Evolutionary conservation across 2,113 vertebrate genomes (phyloP).

Genomic region (Pimephales promelas): DNA sequence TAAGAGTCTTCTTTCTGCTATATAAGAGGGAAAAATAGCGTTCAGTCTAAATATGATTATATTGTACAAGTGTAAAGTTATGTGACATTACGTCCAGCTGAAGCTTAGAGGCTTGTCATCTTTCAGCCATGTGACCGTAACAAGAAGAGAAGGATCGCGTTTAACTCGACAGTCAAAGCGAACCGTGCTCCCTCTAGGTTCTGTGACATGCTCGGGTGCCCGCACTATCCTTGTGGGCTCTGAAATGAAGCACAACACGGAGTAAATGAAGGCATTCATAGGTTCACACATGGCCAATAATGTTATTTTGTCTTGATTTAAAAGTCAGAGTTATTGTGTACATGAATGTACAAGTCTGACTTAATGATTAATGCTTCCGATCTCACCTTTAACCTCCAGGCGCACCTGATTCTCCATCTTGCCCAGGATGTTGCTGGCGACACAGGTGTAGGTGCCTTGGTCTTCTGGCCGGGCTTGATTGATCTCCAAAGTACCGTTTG

Average conservation of each 20-base stretch:
- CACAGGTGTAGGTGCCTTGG: slow-evolving; percentile 94
- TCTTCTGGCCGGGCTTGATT: slow-evolving; percentile 84
- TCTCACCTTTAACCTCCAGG: slow-evolving; percentile 96
- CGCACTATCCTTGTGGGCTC: slow-evolving; percentile 88
- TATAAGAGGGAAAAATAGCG: background rate
- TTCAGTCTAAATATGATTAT: background rate
- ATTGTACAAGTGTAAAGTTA: background rate
- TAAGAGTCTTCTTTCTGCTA: background rate
- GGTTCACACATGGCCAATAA: background rate
- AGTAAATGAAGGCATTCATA: background rate
- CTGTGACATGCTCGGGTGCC: slow-evolving; percentile 81
- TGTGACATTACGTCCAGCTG: slow-evolving; percentile 78
- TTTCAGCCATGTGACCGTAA: slow-evolving; percentile 86
- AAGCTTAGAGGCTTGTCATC: slow-evolving; percentile 81
- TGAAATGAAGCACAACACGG: slow-evolving; percentile 59
- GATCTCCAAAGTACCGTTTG: slow-evolving; percentile 92
- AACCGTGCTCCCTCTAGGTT: slow-evolving; percentile 76
- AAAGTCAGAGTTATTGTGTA: too few relatives aligned
- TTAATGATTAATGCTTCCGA: background rate
- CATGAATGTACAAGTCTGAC: too few relatives aligned
- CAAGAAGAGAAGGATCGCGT: slow-evolving; percentile 81
- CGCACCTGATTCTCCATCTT: slow-evolving; percentile 88
- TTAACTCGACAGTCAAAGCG: slow-evolving; percentile 85
- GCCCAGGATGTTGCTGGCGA: slow-evolving; percentile 92
- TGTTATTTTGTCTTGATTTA: background rate